Conservation (phyloP, 2,888 invertebrate genomes). For the Microctonus brassicae region DNA sequence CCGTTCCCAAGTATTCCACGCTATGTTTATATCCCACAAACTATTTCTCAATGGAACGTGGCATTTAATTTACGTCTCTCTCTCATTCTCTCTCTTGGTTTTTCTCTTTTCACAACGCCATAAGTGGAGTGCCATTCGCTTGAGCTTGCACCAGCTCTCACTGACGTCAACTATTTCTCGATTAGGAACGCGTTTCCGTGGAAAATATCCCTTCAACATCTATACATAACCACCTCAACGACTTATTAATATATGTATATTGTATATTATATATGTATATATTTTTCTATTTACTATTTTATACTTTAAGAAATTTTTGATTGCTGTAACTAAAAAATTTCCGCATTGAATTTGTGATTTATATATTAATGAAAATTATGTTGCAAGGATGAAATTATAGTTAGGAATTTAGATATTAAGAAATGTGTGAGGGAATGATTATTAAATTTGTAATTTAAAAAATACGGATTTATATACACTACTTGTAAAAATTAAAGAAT, state of each 20-base stretch:
- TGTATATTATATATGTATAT: neutral
- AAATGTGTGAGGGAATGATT: too few species aligned
- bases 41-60: constrained; percentile 51
- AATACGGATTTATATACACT: too few species aligned
- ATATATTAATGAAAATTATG: too few species aligned
- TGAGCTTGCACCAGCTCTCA: neutral
- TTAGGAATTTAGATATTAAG: too few species aligned
- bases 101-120: neutral
- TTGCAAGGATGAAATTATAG: too few species aligned
- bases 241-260: neutral
- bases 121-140: constrained; percentile 16
- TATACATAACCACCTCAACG: neutral
- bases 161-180: constrained; percentile 43
- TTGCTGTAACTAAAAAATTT: too few species aligned
- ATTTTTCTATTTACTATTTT: too few species aligned
- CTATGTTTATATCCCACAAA: constrained; percentile 49
- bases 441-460: too few species aligned
- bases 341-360: too few species aligned
- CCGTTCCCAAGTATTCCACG: constrained; percentile 46
- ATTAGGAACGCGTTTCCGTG: constrained; percentile 41
- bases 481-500: too few species aligned
- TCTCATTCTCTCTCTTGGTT: too few species aligned
- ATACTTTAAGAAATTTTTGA: too few species aligned
- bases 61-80: constrained; percentile 49
- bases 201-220: constrained; percentile 1